Evolutionary conservation across 2,888 invertebrate species (phyloP).

Genomic region (Operophtera brumata): DNA sequence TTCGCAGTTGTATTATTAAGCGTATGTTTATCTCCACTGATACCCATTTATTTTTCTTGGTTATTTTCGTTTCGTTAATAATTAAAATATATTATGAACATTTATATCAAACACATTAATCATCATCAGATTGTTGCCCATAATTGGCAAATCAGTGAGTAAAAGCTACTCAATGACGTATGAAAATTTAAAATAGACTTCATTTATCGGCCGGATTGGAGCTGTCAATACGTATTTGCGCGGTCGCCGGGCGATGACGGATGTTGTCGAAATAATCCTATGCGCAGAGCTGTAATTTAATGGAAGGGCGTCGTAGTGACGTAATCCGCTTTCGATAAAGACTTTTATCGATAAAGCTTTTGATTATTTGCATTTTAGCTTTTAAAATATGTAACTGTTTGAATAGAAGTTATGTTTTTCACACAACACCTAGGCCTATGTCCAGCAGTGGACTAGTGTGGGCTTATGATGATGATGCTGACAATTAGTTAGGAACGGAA

Average conservation of each 20-base stretch:
- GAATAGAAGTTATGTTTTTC: too few relatives aligned
- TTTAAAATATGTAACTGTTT: too few relatives aligned
- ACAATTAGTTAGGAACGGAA: too few relatives aligned
- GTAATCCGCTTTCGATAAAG: background rate
- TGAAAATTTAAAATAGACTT: slow-evolving; percentile 32
- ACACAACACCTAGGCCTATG: too few relatives aligned
- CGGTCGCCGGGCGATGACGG: slow-evolving; percentile 33
- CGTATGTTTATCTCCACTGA: too few relatives aligned
- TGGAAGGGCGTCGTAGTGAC: background rate
- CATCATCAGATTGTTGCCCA: slow-evolving; percentile 1
- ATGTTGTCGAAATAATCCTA: slow-evolving; percentile 38
- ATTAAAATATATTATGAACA: too few relatives aligned
- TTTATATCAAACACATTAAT: background rate
- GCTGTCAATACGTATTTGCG: slow-evolving; percentile 41
- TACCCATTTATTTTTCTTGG: background rate
- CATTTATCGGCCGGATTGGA: slow-evolving; percentile 29
- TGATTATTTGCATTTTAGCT: too few relatives aligned
- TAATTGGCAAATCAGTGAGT: slow-evolving; percentile 8
- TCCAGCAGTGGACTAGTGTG: too few relatives aligned
- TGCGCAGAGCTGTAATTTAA: slow-evolving; percentile 3
- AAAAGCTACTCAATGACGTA: slow-evolving; percentile 14
- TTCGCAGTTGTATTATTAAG: too few relatives aligned
- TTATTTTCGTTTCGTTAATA: too few relatives aligned
- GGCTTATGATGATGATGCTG: too few relatives aligned
- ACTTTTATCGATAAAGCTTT: background rate